Evolutionary conservation across 2,888 invertebrate genomes (phyloP).

Genomic region (Pasiphila rectangulata): DNA sequence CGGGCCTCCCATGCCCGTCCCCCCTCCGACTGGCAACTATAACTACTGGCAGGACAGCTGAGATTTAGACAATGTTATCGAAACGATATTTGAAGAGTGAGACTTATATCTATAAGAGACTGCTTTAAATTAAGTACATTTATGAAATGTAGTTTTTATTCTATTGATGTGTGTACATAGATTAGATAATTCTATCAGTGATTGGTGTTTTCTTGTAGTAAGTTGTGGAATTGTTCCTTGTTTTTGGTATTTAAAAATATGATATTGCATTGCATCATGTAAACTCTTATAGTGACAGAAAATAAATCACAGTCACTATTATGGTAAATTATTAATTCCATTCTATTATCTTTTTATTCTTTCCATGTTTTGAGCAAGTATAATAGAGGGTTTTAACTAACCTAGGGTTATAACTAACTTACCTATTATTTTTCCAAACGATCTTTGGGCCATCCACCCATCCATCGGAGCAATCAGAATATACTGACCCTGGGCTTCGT

Average conservation of each 20-base stretch:
- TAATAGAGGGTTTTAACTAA: too few relatives aligned
- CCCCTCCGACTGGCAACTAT: constrained; percentile 66
- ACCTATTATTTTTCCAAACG: too few relatives aligned
- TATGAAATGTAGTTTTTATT: constrained; percentile 61
- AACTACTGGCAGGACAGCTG: constrained; percentile 77
- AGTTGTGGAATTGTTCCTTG: background rate
- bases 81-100: constrained; percentile 42
- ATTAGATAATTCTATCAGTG: constrained; percentile 2
- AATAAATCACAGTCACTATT: too few relatives aligned
- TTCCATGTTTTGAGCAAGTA: too few relatives aligned
- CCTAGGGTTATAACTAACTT: too few relatives aligned
- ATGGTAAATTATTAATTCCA: too few relatives aligned
- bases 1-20: constrained; percentile 69
- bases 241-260: too few relatives aligned
- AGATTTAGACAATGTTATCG: constrained; percentile 54
- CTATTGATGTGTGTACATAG: constrained; percentile 31
- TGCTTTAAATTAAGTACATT: constrained; percentile 59
- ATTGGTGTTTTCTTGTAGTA: constrained; percentile 1
- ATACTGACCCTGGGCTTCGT: background rate
- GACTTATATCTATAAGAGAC: constrained; percentile 46
- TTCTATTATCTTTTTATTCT: too few relatives aligned
- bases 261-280: too few relatives aligned
- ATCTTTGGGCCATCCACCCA: too few relatives aligned
- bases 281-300: too few relatives aligned
- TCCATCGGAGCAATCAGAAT: constrained; percentile 11